These are phyloP conservation scores for Andrena dorsata DNA, from an alignment of 2,888 invertebrate species.

Conservation along the genomic window DNA sequence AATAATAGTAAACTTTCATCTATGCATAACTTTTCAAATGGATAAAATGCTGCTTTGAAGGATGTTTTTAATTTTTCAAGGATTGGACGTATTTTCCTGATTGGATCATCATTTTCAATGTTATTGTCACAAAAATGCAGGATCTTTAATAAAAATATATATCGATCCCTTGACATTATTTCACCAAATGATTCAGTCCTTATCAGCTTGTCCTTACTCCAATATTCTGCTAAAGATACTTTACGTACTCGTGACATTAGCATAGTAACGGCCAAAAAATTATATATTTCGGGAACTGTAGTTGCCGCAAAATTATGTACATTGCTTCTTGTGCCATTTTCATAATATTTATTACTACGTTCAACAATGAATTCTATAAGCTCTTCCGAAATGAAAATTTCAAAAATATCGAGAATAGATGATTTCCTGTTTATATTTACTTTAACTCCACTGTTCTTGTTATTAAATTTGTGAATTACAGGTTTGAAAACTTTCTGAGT, in stretches of 20 bases:
- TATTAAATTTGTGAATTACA: too few relatives aligned
- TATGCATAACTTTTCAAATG: slow-evolving; percentile 12
- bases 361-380: too few relatives aligned
- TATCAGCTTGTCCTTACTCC: slow-evolving; percentile 34
- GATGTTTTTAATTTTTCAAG: background rate
- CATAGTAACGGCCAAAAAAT: slow-evolving; percentile 38
- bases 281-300: slow-evolving; percentile 35
- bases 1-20: slow-evolving; percentile 13
- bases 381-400: too few relatives aligned
- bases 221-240: slow-evolving; percentile 39
- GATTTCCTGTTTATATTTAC: too few relatives aligned
- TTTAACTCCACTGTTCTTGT: too few relatives aligned
- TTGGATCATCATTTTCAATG: slow-evolving; percentile 16
- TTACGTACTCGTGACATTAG: slow-evolving; percentile 39
- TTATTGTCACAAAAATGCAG: slow-evolving; percentile 31
- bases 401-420: too few relatives aligned
- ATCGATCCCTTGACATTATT: slow-evolving; percentile 47
- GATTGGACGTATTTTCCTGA: too few relatives aligned
- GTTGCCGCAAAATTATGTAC: slow-evolving; percentile 20
- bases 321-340: too few relatives aligned
- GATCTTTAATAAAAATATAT: slow-evolving; percentile 32
- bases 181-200: slow-evolving; percentile 27
- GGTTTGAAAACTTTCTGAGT: too few relatives aligned
- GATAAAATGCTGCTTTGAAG: background rate
- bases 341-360: too few relatives aligned